phyloP scores from a whole-genome alignment of 2,888 invertebrate genomes.

The Hemicrepidius hirtus region DNA sequence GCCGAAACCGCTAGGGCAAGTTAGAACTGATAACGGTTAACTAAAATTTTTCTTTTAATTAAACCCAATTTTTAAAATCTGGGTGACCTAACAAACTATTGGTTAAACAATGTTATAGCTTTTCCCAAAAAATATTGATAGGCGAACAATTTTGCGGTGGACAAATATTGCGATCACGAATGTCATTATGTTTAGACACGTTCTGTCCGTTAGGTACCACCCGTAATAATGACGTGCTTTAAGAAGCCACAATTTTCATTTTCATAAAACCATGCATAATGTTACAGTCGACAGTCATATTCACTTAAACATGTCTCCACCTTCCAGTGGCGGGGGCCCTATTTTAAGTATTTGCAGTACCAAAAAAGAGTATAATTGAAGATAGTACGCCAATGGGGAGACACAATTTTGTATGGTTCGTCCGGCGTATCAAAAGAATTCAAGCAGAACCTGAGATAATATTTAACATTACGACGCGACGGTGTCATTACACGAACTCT shows the following conservation, averaged over 20 bases:
- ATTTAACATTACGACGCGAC: slow-evolving; percentile 66
- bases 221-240: slow-evolving; percentile 49
- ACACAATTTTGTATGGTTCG: slow-evolving; percentile 37
- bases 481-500: slow-evolving; percentile 63
- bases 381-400: slow-evolving; percentile 36
- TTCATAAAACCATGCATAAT: slow-evolving; percentile 59
- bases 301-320: slow-evolving; percentile 46
- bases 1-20: too few relatives aligned
- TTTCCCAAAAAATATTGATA: neutral
- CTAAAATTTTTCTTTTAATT: too few relatives aligned
- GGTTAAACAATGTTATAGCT: neutral
- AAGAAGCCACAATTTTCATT: slow-evolving; percentile 57
- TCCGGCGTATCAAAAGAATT: slow-evolving; percentile 62
- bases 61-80: too few relatives aligned
- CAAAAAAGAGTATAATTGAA: neutral
- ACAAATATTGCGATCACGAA: slow-evolving; percentile 32
- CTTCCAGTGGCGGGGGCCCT: slow-evolving; percentile 43
- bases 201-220: slow-evolving; percentile 46
- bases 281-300: slow-evolving; percentile 53
- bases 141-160: slow-evolving; percentile 4
- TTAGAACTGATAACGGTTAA: too few relatives aligned
- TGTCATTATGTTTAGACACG: slow-evolving; percentile 36
- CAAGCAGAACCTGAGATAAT: slow-evolving; percentile 69
- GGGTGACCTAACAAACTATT: neutral
- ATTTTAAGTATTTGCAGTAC: neutral